Conservation (phyloP, 2,113 vertebrate genomes). For the Egretta garzetta region DNA sequence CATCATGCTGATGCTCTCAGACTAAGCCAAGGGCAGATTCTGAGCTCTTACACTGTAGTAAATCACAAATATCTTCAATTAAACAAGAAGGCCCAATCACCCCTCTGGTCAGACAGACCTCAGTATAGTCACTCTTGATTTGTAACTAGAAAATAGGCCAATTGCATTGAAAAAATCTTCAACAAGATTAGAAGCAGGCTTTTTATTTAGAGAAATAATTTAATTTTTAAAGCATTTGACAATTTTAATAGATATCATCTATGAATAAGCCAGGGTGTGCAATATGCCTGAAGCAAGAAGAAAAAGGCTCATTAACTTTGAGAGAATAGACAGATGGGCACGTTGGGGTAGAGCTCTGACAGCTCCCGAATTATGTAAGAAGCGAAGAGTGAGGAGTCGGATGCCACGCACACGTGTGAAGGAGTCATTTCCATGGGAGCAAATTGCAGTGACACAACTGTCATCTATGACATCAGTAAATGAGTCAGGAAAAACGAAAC, state of each 20-base stretch:
- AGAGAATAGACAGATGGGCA: slow-evolving; percentile 6
- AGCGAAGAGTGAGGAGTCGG: background rate
- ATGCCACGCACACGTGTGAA: background rate
- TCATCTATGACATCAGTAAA: background rate
- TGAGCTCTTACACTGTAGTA: background rate
- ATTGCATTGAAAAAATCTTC: background rate
- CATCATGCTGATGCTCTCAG: background rate
- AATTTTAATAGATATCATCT: slow-evolving; percentile 36
- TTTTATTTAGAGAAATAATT: slow-evolving; percentile 15
- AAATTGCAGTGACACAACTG: slow-evolving; percentile 8
- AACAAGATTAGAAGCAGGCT: background rate
- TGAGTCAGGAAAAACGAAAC: background rate
- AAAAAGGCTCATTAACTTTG: background rate
- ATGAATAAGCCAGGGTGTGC: background rate
- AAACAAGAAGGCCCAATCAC: background rate
- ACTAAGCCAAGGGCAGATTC: background rate
- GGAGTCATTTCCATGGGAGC: slow-evolving; percentile 36
- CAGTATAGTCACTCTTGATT: background rate
- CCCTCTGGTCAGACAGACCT: background rate
- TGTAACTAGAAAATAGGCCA: background rate
- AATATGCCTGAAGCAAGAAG: background rate
- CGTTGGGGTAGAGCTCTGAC: background rate
- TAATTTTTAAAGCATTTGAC: slow-evolving; percentile 19
- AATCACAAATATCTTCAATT: background rate
- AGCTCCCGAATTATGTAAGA: background rate